Base-by-base conservation (phyloP, 1,140 invertebrate genomes). In the Pristionchus pacificus region DNA sequence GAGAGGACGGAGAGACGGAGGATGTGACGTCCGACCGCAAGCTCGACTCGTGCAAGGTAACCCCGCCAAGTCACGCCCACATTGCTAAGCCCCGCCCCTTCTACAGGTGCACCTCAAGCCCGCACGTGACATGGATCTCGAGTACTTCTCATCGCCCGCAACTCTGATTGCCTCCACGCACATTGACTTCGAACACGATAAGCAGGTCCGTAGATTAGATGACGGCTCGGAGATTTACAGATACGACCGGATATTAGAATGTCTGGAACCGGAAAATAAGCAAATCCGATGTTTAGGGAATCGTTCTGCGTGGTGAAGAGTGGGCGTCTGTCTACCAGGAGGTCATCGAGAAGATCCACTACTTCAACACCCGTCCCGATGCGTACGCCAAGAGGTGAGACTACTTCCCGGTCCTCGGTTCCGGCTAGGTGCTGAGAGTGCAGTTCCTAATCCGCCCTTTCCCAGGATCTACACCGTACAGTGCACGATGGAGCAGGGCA, bases 351-450 rank as follows among this genome's bases (percentile, higher is more conserved):
- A 83, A 83, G 75, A 82, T 83, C 63, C 80, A 81, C 58, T 83
- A 83, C 71, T 83, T 82, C 70, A 83, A 83, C 74, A 79, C 78
- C 29, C 78, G 80, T 29, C 81, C 81, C 27, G 82, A 82, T 30
- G 64, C 80, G 10, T 83, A 73, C 27, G 10, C 25, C 24, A 27
- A 27, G 60, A 61, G 29, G 29, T 1, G 29, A 49, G 38, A 10
- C 38, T 19, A 6, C 38, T 49, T 49, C 38, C 19, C 38, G 6
- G 6, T 49, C 19, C 38, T 19, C n/a, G n/a, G n/a, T n/a, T n/a
- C n/a, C n/a, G n/a, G n/a, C n/a, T n/a, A n/a, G n/a, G n/a, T n/a
- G n/a, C n/a, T n/a, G n/a, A n/a, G n/a, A n/a, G n/a, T n/a, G n/a
- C n/a, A n/a, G 6, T 49, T 49, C 38, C 25, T 1, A 6, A 61